phyloP scores from a whole-genome alignment of 2,113 vertebrate genomes.

The Austrofundulus limnaeus region DNA sequence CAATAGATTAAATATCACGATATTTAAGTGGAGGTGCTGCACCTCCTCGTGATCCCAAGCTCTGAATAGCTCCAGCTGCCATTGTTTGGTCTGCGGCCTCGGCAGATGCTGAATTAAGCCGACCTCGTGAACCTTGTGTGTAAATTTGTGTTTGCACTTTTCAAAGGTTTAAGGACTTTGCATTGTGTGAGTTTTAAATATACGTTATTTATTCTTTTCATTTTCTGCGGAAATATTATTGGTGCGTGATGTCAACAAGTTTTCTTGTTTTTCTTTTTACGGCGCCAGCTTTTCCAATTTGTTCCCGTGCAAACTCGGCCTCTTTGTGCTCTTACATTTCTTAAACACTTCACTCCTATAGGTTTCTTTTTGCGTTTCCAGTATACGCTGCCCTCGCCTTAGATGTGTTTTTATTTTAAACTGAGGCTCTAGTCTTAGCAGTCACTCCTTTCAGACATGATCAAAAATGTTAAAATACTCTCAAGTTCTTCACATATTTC shows the following conservation, averaged over 20 bases:
- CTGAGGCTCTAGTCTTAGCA: not conserved
- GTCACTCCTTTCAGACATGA: not conserved
- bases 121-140: not conserved
- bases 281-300: conserved; percentile 21
- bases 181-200: conserved; percentile 3
- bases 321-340: conserved; percentile 18
- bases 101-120: conserved; percentile 2
- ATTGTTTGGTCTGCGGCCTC: conserved; percentile 13
- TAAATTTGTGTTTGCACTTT: conserved; percentile 3
- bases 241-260: not conserved
- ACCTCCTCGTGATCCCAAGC: conserved; percentile 12
- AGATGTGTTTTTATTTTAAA: not conserved
- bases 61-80: conserved; percentile 8
- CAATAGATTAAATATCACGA: conserved; percentile 5
- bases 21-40: conserved; percentile 12
- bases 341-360: conserved; percentile 9
- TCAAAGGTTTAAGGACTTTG: not conserved
- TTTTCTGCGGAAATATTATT: conserved; percentile 29
- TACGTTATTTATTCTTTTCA: conserved; percentile 33
- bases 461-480: not conserved
- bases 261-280: conserved; percentile 20
- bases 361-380: conserved; percentile 2
- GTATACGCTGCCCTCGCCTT: not conserved
- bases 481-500: not conserved
- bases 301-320: conserved; percentile 33